A percentile compares a stretch with the other conserved stretches of the same genome.
Conservation (phyloP, 2,888 invertebrate genomes). For the Rhimphoctona megacephalus region DNA sequence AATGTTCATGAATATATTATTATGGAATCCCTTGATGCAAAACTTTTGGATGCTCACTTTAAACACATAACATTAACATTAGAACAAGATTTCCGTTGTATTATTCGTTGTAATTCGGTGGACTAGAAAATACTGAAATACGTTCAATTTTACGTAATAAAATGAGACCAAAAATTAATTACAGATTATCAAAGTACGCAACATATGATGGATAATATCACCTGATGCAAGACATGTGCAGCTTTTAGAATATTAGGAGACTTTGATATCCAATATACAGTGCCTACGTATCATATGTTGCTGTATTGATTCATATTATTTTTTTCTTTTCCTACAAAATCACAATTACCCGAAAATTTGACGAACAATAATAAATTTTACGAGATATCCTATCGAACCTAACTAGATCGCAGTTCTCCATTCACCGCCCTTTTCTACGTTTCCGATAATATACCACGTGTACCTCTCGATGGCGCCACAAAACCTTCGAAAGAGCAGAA, state of each 20-base stretch:
- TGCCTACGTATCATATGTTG: neutral
- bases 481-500: neutral
- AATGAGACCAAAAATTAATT: too few relatives aligned
- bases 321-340: neutral
- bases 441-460: conserved; percentile 7
- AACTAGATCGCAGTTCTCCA: neutral
- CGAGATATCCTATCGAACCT: conserved; percentile 6
- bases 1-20: too few relatives aligned
- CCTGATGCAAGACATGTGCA: neutral
- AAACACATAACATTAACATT: neutral
- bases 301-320: neutral
- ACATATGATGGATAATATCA: neutral
- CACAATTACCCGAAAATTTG: neutral
- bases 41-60: too few relatives aligned
- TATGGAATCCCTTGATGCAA: neutral
- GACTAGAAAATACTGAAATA: neutral
- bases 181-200: too few relatives aligned
- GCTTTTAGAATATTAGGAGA: too few relatives aligned
- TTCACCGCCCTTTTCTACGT: neutral
- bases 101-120: neutral
- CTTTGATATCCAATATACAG: too few relatives aligned
- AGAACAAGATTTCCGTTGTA: neutral
- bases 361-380: conserved; percentile 8
- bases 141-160: neutral
- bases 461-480: conserved; percentile 6